phyloP scores from a whole-genome alignment of 2,888 invertebrate species.

The Coelogynopora nodosa region DNA sequence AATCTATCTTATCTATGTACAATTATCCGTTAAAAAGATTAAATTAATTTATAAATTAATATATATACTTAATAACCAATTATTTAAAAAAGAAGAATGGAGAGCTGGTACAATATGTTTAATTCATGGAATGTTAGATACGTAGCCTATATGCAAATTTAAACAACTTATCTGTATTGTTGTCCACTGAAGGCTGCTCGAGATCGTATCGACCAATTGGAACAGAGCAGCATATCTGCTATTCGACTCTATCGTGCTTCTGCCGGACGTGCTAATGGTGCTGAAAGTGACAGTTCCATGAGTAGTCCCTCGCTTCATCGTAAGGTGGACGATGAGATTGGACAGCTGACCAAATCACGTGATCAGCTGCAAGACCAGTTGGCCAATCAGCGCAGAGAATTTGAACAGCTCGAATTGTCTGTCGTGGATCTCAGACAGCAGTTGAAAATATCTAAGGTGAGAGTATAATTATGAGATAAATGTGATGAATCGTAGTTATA shows the following conservation, averaged over 20 bases:
- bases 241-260: not conserved
- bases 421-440: not conserved
- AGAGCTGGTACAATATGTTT: too few relatives aligned
- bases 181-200: not conserved
- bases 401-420: not conserved
- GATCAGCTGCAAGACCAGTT: not conserved
- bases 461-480: not conserved
- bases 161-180: too few relatives aligned
- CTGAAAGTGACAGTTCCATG: too few relatives aligned
- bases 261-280: not conserved
- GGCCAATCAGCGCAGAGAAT: constrained; percentile 11
- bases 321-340: not conserved
- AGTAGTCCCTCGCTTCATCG: not conserved
- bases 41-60: too few relatives aligned
- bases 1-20: too few relatives aligned
- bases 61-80: too few relatives aligned
- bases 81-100: too few relatives aligned
- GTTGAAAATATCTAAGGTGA: not conserved
- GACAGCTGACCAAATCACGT: not conserved
- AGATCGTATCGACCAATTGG: not conserved
- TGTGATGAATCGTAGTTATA: not conserved
- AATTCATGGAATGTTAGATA: too few relatives aligned
- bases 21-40: too few relatives aligned
- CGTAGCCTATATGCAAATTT: too few relatives aligned
- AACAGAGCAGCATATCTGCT: not conserved